phyloP scores from a whole-genome alignment of 30 jellyfish, hydroid and myxozoan species.

The Mastigias papua region DNA sequence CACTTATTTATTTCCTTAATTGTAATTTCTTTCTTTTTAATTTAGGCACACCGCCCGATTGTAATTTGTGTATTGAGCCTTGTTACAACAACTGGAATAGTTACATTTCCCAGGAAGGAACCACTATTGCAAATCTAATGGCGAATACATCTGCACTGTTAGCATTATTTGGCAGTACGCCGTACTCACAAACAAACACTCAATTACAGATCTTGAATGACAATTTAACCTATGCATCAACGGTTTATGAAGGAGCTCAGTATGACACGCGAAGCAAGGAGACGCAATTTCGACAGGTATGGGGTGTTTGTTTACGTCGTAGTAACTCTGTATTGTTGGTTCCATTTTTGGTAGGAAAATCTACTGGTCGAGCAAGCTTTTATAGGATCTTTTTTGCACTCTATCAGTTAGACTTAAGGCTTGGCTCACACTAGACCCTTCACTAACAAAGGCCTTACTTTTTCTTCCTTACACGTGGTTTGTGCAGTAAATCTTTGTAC shows the following conservation, averaged over 20 bases:
- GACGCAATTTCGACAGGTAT: constrained; percentile 85
- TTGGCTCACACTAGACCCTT: too few species aligned
- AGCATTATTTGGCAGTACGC: constrained; percentile 79
- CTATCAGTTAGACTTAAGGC: too few species aligned
- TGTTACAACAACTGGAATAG: constrained; percentile 96
- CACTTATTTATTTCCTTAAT: neutral
- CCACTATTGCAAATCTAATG: constrained; percentile 59
- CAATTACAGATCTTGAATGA: constrained; percentile 66
- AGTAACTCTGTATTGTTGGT: too few species aligned
- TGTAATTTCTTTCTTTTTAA: neutral
- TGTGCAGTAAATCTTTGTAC: too few species aligned
- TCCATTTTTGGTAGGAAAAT: too few species aligned
- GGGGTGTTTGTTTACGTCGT: too few species aligned
- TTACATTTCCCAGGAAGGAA: constrained; percentile 82
- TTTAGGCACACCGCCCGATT: constrained; percentile 93
- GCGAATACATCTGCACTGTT: constrained; percentile 74
- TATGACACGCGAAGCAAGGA: constrained; percentile 85
- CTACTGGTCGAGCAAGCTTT: too few species aligned
- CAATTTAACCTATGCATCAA: constrained; percentile 79
- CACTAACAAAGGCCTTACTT: too few species aligned
- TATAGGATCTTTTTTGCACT: too few species aligned
- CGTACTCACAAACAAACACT: constrained; percentile 59
- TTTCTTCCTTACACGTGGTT: too few species aligned
- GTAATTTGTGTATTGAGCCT: constrained; percentile 90
- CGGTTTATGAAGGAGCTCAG: constrained; percentile 88